These are phyloP conservation scores for Eunapius fragilis DNA, from an alignment of 37 sponge, comb jelly and placozoan species.

Conservation along the genomic window DNA sequence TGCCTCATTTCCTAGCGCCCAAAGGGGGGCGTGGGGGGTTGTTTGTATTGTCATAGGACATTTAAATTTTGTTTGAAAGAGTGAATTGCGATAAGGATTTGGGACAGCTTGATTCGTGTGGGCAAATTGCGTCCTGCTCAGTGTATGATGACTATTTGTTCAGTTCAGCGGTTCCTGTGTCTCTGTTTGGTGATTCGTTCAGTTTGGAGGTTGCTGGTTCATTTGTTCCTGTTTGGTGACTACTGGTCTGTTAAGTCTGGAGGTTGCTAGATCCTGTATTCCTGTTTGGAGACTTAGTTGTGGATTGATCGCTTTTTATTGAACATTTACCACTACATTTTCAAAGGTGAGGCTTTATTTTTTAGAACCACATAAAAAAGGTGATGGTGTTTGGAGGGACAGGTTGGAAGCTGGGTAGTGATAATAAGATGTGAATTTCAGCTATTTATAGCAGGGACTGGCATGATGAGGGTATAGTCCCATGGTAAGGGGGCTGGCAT, in stretches of 20 bases:
- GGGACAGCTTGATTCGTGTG: neutral
- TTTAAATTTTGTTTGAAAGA: neutral
- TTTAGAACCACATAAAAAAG: neutral
- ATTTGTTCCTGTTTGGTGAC: neutral
- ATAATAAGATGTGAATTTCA: neutral
- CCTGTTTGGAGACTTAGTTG: neutral
- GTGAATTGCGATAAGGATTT: neutral
- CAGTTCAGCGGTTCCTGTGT: neutral
- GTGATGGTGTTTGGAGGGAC: neutral
- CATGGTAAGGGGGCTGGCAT: neutral
- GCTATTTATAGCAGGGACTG: neutral
- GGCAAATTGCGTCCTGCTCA: neutral
- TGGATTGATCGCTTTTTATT: neutral
- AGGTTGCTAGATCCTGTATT: neutral
- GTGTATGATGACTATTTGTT: neutral
- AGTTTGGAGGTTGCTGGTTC: neutral
- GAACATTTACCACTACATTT: neutral
- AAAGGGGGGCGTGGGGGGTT: neutral
- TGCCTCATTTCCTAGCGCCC: neutral
- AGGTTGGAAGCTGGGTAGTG: neutral
- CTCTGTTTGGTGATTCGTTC: neutral
- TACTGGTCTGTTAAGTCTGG: neutral
- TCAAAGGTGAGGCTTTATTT: neutral
- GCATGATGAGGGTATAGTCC: neutral
- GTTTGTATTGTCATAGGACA: neutral